These are phyloP conservation scores for Calyptommatus sinebrachiatus DNA, from an alignment of 2,113 vertebrate species.

Conservation along the genomic window DNA sequence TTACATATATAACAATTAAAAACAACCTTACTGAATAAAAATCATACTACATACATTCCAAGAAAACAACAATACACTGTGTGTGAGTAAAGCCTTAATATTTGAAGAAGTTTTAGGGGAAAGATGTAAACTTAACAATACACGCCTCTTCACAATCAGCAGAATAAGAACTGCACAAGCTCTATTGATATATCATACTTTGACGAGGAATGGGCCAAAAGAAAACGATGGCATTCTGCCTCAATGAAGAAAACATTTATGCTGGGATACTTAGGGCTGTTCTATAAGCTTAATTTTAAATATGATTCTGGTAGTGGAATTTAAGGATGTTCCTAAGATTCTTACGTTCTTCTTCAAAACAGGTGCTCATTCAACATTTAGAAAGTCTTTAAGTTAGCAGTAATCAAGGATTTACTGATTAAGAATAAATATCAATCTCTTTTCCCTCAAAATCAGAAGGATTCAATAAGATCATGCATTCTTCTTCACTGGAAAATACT, in stretches of 20 bases:
- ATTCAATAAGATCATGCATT: neutral
- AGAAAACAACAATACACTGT: no score
- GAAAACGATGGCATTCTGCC: neutral
- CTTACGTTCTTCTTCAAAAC: neutral
- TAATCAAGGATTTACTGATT: neutral
- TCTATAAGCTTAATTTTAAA: neutral
- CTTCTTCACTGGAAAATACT: no score
- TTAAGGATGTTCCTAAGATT: neutral
- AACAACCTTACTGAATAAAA: no score
- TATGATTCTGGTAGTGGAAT: neutral
- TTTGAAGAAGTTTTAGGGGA: no score
- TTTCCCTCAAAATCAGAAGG: neutral
- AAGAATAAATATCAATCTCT: no score
- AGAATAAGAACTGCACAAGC: no score
- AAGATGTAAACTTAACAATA: no score
- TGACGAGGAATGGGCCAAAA: no score
- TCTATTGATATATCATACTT: no score
- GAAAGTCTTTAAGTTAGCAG: neutral
- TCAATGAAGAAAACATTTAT: neutral
- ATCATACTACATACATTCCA: no score
- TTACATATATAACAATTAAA: neutral
- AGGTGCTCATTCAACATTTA: neutral
- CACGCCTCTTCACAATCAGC: no score
- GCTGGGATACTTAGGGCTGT: neutral
- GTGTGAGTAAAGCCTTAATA: no score